A percentile compares a stretch with the other conserved stretches of the same genome.
Evolutionary conservation across 2,888 invertebrate genomes (phyloP).

Genomic region (Thera britannica): DNA sequence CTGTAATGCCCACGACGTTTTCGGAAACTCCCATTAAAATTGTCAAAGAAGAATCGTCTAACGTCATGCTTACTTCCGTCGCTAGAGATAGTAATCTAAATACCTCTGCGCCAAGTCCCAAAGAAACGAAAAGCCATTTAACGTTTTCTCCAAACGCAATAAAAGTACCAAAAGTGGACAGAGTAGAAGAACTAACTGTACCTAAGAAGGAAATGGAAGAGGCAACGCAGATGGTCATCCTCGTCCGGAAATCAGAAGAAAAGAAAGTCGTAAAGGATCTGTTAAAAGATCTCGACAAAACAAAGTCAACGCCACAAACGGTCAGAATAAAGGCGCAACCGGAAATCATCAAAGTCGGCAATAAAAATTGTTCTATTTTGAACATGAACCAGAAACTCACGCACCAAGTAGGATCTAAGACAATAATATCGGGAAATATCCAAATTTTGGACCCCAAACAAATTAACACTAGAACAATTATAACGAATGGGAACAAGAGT

Average conservation of each 20-base stretch:
- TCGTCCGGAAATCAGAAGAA: slow-evolving; percentile 72
- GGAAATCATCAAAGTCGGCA: slow-evolving; percentile 76
- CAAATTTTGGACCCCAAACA: slow-evolving; percentile 80
- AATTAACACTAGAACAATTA: slow-evolving; percentile 75
- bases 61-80: slow-evolving; percentile 76
- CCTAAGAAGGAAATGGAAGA: slow-evolving; percentile 70
- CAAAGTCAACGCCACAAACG: slow-evolving; percentile 59
- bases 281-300: slow-evolving; percentile 82
- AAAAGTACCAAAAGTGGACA: slow-evolving; percentile 84
- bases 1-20: slow-evolving; percentile 92
- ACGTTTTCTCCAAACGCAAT: slow-evolving; percentile 89
- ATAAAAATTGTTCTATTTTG: slow-evolving; percentile 77
- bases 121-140: slow-evolving; percentile 88
- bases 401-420: slow-evolving; percentile 77
- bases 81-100: slow-evolving; percentile 63
- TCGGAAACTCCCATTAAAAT: slow-evolving; percentile 79
- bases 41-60: slow-evolving; percentile 79
- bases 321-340: slow-evolving; percentile 76
- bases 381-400: slow-evolving; percentile 76
- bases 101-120: slow-evolving; percentile 84
- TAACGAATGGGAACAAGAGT: slow-evolving; percentile 77
- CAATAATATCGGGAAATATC: slow-evolving; percentile 82
- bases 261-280: slow-evolving; percentile 88
- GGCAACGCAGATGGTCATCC: slow-evolving; percentile 80
- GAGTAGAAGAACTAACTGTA: slow-evolving; percentile 58